Base-by-base conservation (phyloP, 2,797 vertebrate genomes). In the Aythya fuligula region DNA sequence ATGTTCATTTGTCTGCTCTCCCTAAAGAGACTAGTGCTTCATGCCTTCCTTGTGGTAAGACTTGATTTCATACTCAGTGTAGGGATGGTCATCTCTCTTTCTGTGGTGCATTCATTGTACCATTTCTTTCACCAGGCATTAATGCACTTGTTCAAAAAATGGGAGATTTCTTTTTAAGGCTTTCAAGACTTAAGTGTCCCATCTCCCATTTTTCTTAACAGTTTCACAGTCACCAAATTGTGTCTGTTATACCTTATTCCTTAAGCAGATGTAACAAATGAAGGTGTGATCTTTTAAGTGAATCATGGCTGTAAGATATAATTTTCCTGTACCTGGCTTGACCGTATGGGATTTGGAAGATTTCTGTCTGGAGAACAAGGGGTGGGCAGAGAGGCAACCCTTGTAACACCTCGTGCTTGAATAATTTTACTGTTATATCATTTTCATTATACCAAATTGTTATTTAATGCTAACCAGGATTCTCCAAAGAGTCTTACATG, bases 101-200 rank as follows among this genome's bases (percentile, higher is more conserved):
- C 27, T 38, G 32, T 58, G 1, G 8, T 51, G 22, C 8, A 65
- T 65, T 82, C 4, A 6, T 61, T 82, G 54, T 72, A 45, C 24
- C 17, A 8, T 5, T 79, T 85, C 13, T 54, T 6, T 34, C 87
- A 58, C 15, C 17, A 24, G 38, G 13, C 19, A 34, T 41, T 84
- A 6, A 2, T 24, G 28, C 19, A 14, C 6, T 77, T 4, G 25
- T 54, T 70, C 32, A 51, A 56, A 76, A 91, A 58, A 87, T 24
- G 25, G 3, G 17, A 66, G 17, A 58, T 58, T 67, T 80, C 15
- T 79, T 81, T 18, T 21, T 67, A 18, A 84, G n/a, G 7, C 43
- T 80, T 71, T 18, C 21, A 60, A 8, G 27, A 47, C 32, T 62
- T 13, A 51, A 41, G 17, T 0, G 0, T 49, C 41, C 0, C 5